phyloP scores from a whole-genome alignment of 2,113 vertebrate species.

The Vidua chalybeata region DNA sequence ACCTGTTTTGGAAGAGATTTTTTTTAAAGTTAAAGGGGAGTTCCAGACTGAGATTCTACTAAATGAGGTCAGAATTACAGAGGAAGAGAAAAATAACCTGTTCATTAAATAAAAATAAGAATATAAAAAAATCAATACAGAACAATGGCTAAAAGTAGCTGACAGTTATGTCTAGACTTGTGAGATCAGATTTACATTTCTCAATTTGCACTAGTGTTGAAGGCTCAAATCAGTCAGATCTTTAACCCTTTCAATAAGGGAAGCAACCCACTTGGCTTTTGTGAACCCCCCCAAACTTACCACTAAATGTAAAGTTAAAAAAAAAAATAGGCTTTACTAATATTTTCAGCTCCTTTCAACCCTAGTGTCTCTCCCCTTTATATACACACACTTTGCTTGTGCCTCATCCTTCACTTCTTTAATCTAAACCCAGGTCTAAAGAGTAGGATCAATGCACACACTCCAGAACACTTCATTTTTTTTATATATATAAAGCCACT shows the following conservation, averaged over 20 bases:
- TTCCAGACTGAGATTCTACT: not conserved
- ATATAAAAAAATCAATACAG: constrained; percentile 10
- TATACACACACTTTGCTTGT: not conserved
- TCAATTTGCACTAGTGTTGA: not conserved
- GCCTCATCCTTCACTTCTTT: not conserved
- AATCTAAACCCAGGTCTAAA: not conserved
- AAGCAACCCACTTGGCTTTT: not conserved
- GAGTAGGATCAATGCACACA: not conserved
- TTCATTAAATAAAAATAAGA: constrained; percentile 9
- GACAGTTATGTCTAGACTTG: constrained; percentile 3
- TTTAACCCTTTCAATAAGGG: not conserved
- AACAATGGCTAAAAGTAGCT: not conserved
- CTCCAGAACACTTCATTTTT: not conserved
- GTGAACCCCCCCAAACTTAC: not conserved
- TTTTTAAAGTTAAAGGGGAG: constrained; percentile 6
- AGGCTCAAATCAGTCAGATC: not conserved
- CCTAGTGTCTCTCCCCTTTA: not conserved
- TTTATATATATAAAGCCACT: not conserved
- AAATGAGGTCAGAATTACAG: not conserved
- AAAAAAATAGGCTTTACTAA: not conserved
- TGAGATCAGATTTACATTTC: constrained; percentile 23
- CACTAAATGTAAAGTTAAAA: not conserved
- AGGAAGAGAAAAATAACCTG: not conserved
- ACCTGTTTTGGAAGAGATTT: constrained; percentile 28
- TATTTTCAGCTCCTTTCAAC: not conserved